Conservation (phyloP, 2,888 invertebrate genomes). For the Drosophila melanosoma region DNA sequence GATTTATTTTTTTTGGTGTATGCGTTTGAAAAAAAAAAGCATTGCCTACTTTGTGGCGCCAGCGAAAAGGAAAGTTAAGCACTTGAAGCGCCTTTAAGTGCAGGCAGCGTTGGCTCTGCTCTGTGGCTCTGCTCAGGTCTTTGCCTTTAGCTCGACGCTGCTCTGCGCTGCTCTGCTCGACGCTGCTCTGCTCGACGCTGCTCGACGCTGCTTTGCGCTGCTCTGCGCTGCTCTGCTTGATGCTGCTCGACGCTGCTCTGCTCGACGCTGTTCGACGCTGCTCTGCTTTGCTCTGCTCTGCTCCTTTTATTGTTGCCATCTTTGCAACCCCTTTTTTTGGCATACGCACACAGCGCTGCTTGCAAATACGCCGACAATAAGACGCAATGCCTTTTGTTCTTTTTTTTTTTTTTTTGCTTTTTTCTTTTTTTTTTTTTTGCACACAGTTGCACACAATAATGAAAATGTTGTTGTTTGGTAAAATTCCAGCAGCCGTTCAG, state of each 20-base stretch:
- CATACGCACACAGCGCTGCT: slow-evolving; percentile 33
- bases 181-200: too few relatives aligned
- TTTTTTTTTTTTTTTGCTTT: slow-evolving; percentile 64
- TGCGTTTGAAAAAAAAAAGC: slow-evolving; percentile 43
- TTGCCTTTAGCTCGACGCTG: neutral
- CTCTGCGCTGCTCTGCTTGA: neutral
- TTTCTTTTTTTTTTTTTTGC: slow-evolving; percentile 64
- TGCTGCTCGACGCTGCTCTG: neutral
- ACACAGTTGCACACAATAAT: slow-evolving; percentile 82
- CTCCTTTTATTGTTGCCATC: neutral
- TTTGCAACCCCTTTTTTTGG: slow-evolving; percentile 64
- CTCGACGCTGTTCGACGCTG: neutral
- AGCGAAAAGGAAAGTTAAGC: slow-evolving; percentile 73
- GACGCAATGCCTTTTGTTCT: slow-evolving; percentile 69
- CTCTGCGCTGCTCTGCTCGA: neutral
- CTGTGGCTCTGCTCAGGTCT: neutral
- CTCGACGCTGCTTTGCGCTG: neutral
- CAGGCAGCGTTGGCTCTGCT: slow-evolving; percentile 11
- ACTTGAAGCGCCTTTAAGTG: slow-evolving; percentile 62
- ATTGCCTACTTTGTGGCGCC: slow-evolving; percentile 75
- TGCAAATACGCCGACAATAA: slow-evolving; percentile 52
- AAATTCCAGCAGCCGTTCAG: slow-evolving; percentile 77
- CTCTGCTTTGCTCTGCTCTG: neutral
- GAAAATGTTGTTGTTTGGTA: slow-evolving; percentile 83
- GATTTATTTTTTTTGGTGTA: neutral